Conservation (phyloP, 2,113 vertebrate species). For the Camelus dromedarius region DNA sequence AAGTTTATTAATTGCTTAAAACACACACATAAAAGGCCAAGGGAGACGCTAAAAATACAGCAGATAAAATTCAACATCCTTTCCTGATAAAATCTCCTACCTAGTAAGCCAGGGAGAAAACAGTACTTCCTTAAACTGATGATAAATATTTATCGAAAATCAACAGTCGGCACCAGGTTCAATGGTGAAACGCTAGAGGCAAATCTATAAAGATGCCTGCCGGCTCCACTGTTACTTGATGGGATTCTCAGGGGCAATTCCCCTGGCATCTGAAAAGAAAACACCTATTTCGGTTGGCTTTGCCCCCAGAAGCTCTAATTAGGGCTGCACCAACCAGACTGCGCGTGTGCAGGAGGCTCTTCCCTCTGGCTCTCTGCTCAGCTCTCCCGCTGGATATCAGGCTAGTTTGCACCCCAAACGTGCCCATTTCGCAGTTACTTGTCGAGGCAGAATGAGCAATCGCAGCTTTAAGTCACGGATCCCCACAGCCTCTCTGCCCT, state of each 20-base stretch:
- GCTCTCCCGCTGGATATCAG: not conserved
- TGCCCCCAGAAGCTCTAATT: not conserved
- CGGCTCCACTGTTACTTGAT: not conserved
- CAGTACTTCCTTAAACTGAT: not conserved
- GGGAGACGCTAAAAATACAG: not conserved
- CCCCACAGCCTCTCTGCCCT: not conserved
- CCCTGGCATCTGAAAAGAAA: not conserved
- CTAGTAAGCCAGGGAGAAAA: slow-evolving; percentile 45
- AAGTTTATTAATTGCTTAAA: not conserved
- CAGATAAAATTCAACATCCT: slow-evolving; percentile 60
- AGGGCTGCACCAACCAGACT: not conserved
- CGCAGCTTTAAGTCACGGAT: not conserved
- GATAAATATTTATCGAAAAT: slow-evolving; percentile 54
- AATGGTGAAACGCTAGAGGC: not conserved
- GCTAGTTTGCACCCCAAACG: not conserved
- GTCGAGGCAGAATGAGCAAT: not conserved
- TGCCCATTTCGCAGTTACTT: not conserved
- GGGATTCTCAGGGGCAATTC: not conserved
- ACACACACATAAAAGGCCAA: not conserved
- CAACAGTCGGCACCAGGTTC: not conserved
- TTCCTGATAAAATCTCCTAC: slow-evolving; percentile 70
- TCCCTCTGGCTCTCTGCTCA: not conserved
- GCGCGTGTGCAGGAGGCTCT: not conserved
- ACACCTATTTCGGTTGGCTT: not conserved
- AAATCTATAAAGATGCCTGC: not conserved